Evolutionary conservation across 2,797 vertebrate genomes (phyloP).

Genomic region (Scyliorhinus canicula): DNA sequence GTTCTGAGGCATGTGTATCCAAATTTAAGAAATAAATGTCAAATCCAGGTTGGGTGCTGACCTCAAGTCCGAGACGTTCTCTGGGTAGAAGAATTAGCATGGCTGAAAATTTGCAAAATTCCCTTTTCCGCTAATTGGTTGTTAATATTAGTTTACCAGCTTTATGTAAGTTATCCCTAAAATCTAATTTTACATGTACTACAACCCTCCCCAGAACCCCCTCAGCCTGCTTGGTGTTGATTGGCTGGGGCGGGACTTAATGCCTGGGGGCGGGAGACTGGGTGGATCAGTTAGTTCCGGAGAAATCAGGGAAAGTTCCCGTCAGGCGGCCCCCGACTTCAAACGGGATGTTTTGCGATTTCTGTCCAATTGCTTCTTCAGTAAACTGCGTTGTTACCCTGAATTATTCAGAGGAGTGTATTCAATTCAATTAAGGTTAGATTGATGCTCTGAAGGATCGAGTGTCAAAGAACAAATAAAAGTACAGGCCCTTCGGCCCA

Average conservation of each 20-base stretch:
- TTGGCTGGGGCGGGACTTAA: background rate
- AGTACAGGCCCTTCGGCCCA: too few relatives aligned
- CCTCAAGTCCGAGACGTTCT: background rate
- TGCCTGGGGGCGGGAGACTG: background rate
- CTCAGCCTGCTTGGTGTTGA: background rate
- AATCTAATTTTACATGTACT: background rate
- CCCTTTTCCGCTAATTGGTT: background rate
- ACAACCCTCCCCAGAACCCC: background rate
- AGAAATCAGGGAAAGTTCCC: background rate
- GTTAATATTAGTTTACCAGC: background rate
- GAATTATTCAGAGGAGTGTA: background rate
- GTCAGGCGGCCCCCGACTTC: background rate
- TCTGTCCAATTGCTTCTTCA: background rate
- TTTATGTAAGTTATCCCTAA: background rate
- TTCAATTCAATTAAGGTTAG: background rate
- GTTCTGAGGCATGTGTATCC: background rate
- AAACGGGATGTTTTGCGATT: background rate
- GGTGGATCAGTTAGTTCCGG: background rate
- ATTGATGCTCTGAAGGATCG: too few relatives aligned
- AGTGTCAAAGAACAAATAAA: too few relatives aligned
- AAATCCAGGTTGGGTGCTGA: background rate
- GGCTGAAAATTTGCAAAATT: background rate
- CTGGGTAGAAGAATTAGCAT: background rate
- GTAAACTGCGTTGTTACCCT: background rate
- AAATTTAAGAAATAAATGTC: background rate